A percentile compares a stretch with the other conserved stretches of the same genome.
phyloP scores from a whole-genome alignment of 1,140 invertebrate species.

The Drosophila guanche region DNA sequence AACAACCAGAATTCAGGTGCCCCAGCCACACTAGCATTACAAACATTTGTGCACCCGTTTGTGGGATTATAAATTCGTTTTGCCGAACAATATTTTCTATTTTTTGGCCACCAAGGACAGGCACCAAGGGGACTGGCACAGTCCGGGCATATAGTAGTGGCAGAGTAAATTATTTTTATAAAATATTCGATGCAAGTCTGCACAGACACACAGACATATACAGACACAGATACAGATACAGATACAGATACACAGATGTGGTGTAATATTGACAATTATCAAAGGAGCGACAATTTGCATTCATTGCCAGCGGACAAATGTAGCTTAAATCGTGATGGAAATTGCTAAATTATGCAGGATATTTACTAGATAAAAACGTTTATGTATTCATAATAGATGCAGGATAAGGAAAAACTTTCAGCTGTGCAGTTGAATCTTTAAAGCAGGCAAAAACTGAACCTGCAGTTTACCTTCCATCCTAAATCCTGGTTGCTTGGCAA shows the following conservation, averaged over 20 bases:
- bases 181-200: conserved; percentile 33
- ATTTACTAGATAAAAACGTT: too few species aligned
- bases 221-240: too few species aligned
- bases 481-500: too few species aligned
- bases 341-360: background rate
- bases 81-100: conserved; percentile 58
- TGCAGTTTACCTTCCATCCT: too few species aligned
- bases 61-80: conserved; percentile 75
- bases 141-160: background rate
- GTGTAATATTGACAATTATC: conserved; percentile 40
- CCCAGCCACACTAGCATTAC: conserved; percentile 14
- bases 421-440: background rate
- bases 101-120: conserved; percentile 5
- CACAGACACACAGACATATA: conserved; percentile 8
- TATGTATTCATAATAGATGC: too few species aligned
- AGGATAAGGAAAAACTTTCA: too few species aligned
- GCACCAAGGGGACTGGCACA: background rate
- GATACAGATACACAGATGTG: background rate
- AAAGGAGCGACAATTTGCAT: conserved; percentile 21
- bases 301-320: background rate
- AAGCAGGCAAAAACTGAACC: too few species aligned
- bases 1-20: background rate
- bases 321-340: background rate
- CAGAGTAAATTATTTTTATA: conserved; percentile 39
- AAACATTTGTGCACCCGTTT: conserved; percentile 57